These are phyloP conservation scores for Caretta caretta DNA, from an alignment of 2,113 vertebrate species.

Conservation along the genomic window DNA sequence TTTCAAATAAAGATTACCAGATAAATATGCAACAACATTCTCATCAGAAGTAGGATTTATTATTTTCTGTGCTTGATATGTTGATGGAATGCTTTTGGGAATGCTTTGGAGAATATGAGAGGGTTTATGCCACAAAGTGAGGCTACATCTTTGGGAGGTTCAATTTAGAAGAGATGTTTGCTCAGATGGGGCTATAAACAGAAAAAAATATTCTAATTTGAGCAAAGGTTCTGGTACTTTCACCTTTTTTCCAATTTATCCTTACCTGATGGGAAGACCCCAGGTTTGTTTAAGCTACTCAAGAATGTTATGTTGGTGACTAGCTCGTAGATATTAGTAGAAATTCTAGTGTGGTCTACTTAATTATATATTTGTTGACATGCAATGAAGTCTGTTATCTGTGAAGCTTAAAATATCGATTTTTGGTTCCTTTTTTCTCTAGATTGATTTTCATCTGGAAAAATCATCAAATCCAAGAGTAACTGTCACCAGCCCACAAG, in stretches of 20 bases:
- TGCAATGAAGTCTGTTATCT: neutral
- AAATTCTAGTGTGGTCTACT: neutral
- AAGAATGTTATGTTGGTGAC: neutral
- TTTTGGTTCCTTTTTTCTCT: slow-evolving; percentile 27
- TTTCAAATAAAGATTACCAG: neutral
- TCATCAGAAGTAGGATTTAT: slow-evolving; percentile 1
- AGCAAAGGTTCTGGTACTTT: neutral
- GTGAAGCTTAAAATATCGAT: neutral
- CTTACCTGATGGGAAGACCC: neutral
- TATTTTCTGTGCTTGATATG: neutral
- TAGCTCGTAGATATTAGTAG: neutral
- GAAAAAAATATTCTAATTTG: neutral
- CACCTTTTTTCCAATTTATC: neutral
- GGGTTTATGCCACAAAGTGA: neutral
- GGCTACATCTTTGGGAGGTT: neutral
- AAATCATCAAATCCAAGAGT: slow-evolving; percentile 76
- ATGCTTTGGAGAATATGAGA: neutral
- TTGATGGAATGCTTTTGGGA: neutral
- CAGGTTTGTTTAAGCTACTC: neutral
- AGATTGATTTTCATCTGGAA: slow-evolving; percentile 64
- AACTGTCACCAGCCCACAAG: slow-evolving; percentile 80
- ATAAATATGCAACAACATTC: neutral
- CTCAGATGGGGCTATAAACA: neutral
- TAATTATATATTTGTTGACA: neutral
- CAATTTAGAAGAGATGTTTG: neutral